Evolutionary conservation across 2,888 invertebrate genomes (phyloP), one percentile per base, ranked within the genome.

Genomic region (Furcula furcula): DNA sequence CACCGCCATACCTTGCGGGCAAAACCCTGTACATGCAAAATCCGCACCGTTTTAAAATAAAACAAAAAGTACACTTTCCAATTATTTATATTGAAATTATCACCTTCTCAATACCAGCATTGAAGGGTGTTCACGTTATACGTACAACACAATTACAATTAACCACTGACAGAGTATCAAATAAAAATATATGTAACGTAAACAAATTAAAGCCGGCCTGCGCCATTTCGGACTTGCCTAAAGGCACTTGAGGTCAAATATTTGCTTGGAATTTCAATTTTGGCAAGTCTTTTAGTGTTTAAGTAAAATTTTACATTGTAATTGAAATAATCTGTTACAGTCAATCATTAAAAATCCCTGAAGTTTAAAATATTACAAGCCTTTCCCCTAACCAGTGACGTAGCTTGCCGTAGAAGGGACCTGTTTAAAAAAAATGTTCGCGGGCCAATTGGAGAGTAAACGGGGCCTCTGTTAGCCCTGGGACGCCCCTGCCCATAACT

Each of bases 51-150:
- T 25, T 5, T 2, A 33, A 56, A 71, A 63, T 41, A 60, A 69
- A 75, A 60, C 50, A 55, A 40, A 34, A 23, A 37, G 23, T 4
- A 25, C 34, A 42, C 46, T 70, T 77, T 78, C 79, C 75, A 76
- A 76, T 77, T 71, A 76, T 80, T 83, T 83, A 75, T 85, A 83
- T 84, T 84, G 83, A 84, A 84, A 80, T 84, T 82, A 86, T 86
- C 84, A 85, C 87, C 78, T 78, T 81, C 83, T 73, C 75, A 76
- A 73, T 69, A 76, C 73, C 80, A 82, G 77, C 74, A 75, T 65
- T 80, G 84, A 77, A 79, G 77, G 81, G 85, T 87, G 84, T 86
- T 79, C 75, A 86, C 86, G 86, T 85, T 81, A 75, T 58, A 86
- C 86, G 86, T 81, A 77, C 73, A 85, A 85, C 84, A 85, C 84